Evolutionary conservation across 2,888 invertebrate species (phyloP).

Genomic region (Alcis repandata): DNA sequence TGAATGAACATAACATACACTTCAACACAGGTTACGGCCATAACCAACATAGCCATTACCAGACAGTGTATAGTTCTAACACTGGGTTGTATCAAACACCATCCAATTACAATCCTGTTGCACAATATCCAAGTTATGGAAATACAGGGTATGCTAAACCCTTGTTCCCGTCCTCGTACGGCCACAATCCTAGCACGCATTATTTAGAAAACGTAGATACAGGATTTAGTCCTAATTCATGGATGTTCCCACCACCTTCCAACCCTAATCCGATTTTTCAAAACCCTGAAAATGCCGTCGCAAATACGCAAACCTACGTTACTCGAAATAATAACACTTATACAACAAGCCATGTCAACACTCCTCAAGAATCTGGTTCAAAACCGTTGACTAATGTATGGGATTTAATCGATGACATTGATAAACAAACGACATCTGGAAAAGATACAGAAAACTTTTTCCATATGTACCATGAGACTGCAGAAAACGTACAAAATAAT

Average conservation of each 20-base stretch:
- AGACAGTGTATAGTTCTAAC: background rate
- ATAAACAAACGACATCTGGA: conserved; percentile 46
- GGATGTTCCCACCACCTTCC: background rate
- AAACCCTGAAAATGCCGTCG: conserved; percentile 10
- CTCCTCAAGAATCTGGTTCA: conserved; percentile 23
- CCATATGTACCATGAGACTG: background rate
- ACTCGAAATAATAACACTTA: conserved; percentile 33
- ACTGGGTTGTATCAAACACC: background rate
- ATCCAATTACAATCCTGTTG: background rate
- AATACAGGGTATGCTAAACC: background rate
- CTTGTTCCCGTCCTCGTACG: background rate
- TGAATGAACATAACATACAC: conserved; percentile 1
- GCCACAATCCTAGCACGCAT: background rate
- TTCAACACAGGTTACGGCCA: conserved; percentile 8
- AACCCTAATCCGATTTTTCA: conserved; percentile 1
- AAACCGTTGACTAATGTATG: conserved; percentile 52
- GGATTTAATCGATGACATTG: conserved; percentile 53
- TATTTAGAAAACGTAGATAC: background rate
- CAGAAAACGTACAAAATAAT: conserved; percentile 7
- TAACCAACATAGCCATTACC: conserved; percentile 4
- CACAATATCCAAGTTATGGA: background rate
- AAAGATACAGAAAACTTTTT: conserved; percentile 18
- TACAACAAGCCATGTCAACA: conserved; percentile 23
- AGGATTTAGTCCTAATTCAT: background rate
- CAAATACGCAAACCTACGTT: conserved; percentile 17